These are phyloP conservation scores for Agrilus planipennis DNA, from an alignment of 1,140 invertebrate genomes.

Conservation along the genomic window DNA sequence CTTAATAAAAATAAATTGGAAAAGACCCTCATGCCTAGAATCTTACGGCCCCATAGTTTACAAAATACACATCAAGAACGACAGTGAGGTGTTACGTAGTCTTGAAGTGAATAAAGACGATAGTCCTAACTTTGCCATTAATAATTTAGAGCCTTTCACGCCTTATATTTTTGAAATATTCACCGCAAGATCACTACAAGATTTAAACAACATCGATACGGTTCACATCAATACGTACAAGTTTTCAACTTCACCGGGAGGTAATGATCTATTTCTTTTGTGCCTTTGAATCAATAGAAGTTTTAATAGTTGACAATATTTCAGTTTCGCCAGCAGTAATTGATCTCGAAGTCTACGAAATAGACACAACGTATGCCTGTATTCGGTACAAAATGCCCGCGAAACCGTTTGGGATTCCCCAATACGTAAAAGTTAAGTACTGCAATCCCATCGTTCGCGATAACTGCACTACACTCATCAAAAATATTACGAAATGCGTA, in stretches of 20 bases:
- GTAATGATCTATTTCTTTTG: conserved; percentile 2
- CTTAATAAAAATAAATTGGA: not conserved
- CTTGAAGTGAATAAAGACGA: not conserved
- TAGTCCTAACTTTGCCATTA: not conserved
- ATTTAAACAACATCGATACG: not conserved
- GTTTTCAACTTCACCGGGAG: not conserved
- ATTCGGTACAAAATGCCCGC: not conserved
- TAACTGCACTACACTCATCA: not conserved
- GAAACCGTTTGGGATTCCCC: not conserved
- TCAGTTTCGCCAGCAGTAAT: not conserved
- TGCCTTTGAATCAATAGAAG: not conserved
- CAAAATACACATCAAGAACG: not conserved
- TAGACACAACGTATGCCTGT: not conserved
- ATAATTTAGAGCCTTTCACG: conserved; percentile 1
- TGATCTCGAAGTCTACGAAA: conserved; percentile 2
- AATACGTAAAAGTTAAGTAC: conserved; percentile 1
- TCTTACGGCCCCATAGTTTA: conserved; percentile 2
- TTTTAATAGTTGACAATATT: not conserved
- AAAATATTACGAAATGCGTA: conserved; percentile 1
- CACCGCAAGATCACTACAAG: not conserved
- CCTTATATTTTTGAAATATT: not conserved
- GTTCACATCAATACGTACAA: not conserved
- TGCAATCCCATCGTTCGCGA: not conserved
- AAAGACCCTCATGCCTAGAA: not conserved
- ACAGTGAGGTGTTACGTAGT: not conserved